Base-by-base conservation (phyloP, 92 coral and sea anemone species). In the Palythoa heliodiscus region DNA sequence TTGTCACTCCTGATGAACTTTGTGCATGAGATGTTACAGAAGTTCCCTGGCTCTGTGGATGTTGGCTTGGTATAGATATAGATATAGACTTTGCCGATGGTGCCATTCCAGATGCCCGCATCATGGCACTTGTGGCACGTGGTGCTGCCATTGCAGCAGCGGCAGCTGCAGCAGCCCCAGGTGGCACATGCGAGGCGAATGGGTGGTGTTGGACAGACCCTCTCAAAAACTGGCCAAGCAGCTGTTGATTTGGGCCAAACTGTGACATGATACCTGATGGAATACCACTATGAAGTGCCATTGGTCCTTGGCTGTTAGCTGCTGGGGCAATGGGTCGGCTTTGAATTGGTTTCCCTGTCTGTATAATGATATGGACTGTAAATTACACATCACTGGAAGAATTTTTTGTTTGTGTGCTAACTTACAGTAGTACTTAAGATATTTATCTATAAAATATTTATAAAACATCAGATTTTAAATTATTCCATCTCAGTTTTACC, bases 291-390 rank as follows among this genome's bases (percentile, higher is more conserved):
- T 80, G 81, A 48, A 87, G 84, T 71, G 87, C 86, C 88, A 89
- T 85, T 78, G 87, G 68, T 87, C 89, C 63, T 77, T 91, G 86
- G 20, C 86, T 72, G 11, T 87, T 94, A 64, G 98, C 89, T 22
- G 98, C 98, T 76, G 99, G 99, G 6, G 99, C 99, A 73, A 97
- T 97, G 61, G 98, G 97, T 24, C 96, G 95, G 57, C 94, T 97
- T 81, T 84, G 99, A 29, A 92, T 86, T 20, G 98, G 90, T 52
- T 93, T 92, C 50, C 91, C 91, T 55, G 89, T 79, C 93, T 90
- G 83, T 67, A 15, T 25, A 63, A 63, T 63, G 1, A n/a, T 5
- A 63, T 7, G 2, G 9, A n/a, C 12, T 63, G 29, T 19, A 7
- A 60, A 60, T 60, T 22, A 60, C 19, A 60, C 69, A n/a, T 5